Conservation (phyloP, 30 jellyfish, hydroid and myxozoan species). For the Hydractinia symbiolongicarpus region DNA sequence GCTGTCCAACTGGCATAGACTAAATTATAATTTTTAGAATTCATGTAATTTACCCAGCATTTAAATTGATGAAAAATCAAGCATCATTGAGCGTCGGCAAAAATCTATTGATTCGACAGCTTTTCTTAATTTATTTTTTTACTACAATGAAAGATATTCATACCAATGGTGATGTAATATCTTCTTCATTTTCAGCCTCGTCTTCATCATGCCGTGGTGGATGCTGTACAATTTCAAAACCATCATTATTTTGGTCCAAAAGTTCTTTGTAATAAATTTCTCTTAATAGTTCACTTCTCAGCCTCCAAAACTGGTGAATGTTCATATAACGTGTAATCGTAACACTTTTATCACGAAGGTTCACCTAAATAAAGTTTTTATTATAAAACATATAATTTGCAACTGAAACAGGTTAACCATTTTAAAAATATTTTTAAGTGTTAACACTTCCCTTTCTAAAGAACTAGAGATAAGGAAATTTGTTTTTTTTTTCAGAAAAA, state of each 20-base stretch:
- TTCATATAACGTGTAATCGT: slow-evolving; percentile 17
- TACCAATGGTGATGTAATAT: not conserved
- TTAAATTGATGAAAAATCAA: too few species aligned
- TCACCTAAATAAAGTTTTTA: slow-evolving; percentile 14
- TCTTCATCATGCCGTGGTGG: not conserved
- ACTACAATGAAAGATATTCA: not conserved
- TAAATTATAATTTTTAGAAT: too few species aligned
- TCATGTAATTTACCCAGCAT: too few species aligned
- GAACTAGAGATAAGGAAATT: too few species aligned
- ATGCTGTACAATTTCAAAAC: not conserved
- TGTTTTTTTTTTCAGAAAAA: too few species aligned
- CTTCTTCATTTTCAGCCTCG: not conserved
- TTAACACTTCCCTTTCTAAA: too few species aligned
- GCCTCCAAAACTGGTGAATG: slow-evolving; percentile 29
- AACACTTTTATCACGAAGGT: slow-evolving; percentile 3
- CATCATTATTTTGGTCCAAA: not conserved
- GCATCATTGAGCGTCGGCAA: too few species aligned
- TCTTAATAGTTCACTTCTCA: slow-evolving; percentile 9
- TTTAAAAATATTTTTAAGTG: too few species aligned
- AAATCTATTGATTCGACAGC: too few species aligned
- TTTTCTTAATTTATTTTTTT: not conserved
- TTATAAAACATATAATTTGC: not conserved
- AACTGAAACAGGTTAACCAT: too few species aligned
- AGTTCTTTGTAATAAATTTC: slow-evolving; percentile 7
- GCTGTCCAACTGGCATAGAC: too few species aligned